Base-by-base conservation (phyloP, 2,113 vertebrate species). In the Phoenicopterus ruber region DNA sequence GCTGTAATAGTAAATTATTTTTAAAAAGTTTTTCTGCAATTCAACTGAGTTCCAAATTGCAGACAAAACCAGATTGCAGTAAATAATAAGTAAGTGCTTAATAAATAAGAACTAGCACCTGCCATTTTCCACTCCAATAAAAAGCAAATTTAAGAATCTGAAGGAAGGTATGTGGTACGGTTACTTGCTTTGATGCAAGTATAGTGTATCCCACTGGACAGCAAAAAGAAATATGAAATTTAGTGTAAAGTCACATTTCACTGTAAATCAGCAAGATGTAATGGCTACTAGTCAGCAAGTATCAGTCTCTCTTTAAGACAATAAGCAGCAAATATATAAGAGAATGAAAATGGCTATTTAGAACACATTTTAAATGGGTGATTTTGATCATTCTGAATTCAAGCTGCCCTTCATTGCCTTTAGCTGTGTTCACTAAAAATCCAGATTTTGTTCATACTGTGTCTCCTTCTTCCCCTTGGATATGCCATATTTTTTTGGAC, bases 41-140 rank as follows among this genome's bases (percentile, higher is more conserved):
- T 88, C 59, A 62, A 7, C 57, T 83, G 55, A 91, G 71, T 78
- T 82, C 50, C 52, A 87, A 88, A 86, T 94, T 89, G 32, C 77
- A 90, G 17, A 31, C 34, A 81, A 89, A 95, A 84, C 25, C 13
- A 55, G 8, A 55, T 67, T 84, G 69, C 91, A 88, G 55, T 47
- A 44, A 96, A 78, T n/a, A 38, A 34, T 42, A 31, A 89, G 63
- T 73, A 77, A 74, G 47, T 31, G 21, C n/a, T 84, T 80, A 66
- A 77, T 79, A 91, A 78, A 79, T 63, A 47, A 91, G 62, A 52
- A 82, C 72, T 74, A 63, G 46, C 67, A 82, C 38, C 57, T 91
- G 76, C 61, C 81, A 69, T 89, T 96, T 95, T 86, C 69, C 38
- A 73, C 86, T 91, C 77, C 65, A 79, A 67, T 84, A 84, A 71